A percentile compares a stretch with the other conserved stretches of the same genome.
Conservation (phyloP, 2,113 vertebrate genomes). For the Uria aalge region DNA sequence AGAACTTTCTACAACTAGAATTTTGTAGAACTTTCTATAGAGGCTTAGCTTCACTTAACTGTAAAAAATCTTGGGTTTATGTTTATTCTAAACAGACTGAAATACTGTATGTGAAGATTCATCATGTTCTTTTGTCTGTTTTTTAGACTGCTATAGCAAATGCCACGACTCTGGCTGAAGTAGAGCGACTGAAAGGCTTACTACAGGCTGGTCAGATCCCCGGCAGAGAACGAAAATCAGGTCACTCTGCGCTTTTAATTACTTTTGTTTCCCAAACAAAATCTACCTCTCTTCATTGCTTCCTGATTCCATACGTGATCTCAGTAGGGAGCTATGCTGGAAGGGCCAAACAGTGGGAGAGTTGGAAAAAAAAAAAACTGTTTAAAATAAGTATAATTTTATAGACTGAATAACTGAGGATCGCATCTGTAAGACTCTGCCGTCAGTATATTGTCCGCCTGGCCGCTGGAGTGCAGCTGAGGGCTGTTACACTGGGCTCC, state of each 20-base stretch:
- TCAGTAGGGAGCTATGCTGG: fast-evolving
- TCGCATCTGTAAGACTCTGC: not conserved
- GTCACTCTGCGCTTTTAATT: slow-evolving; percentile 35
- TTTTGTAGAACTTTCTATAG: not conserved
- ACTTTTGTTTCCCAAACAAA: not conserved
- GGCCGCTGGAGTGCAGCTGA: fast-evolving
- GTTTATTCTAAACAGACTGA: not conserved
- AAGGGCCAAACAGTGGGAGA: not conserved
- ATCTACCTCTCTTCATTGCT: not conserved
- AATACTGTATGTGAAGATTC: not conserved
- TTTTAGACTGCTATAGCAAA: slow-evolving; percentile 90
- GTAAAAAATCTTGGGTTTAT: fast-evolving
- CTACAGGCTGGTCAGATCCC: slow-evolving; percentile 95
- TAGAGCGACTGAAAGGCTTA: slow-evolving; percentile 91
- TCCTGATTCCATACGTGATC: fast-evolving
- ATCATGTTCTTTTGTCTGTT: not conserved
- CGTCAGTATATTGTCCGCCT: fast-evolving
- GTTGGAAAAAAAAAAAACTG: not conserved
- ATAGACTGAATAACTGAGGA: fast-evolving
- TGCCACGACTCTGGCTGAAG: slow-evolving; percentile 91
- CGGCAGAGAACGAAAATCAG: slow-evolving; percentile 85
- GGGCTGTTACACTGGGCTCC: not conserved
- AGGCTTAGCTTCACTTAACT: not conserved
- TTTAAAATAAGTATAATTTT: not conserved
- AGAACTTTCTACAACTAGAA: not conserved